These are phyloP conservation scores for Dicranocentrus wangi DNA, from an alignment of 2,888 invertebrate species.

Conservation along the genomic window DNA sequence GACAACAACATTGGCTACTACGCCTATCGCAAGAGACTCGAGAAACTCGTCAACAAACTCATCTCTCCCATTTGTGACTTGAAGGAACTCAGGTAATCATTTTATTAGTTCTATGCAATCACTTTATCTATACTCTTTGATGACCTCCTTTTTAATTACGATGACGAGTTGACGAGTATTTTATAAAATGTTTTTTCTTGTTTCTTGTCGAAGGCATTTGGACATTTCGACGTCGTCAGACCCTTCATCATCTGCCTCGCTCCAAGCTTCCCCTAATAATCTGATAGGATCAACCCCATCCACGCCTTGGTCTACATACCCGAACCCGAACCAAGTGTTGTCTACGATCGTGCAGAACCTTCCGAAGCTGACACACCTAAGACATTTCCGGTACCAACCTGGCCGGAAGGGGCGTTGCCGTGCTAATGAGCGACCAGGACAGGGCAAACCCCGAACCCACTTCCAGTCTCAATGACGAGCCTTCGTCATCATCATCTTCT, in stretches of 20 bases:
- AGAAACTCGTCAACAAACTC: conserved; percentile 54
- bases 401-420: conserved; percentile 83
- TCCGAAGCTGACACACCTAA: conserved; percentile 84
- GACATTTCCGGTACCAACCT: conserved; percentile 98
- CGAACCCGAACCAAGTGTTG: conserved; percentile 84
- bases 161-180: no score
- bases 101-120: no score
- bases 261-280: conserved; percentile 30
- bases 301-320: conserved; percentile 77
- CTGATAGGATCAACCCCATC: conserved; percentile 35
- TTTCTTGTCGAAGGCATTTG: conserved; percentile 33
- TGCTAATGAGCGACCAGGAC: conserved; percentile 49
- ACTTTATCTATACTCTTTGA: no score
- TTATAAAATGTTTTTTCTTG: no score
- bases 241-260: conserved; percentile 3
- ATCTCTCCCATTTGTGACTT: conserved; percentile 46
- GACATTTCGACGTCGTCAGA: conserved; percentile 50
- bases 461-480: no score
- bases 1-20: background rate
- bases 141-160: no score
- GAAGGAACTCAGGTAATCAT: conserved; percentile 39
- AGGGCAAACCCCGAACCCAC: no score
- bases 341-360: conserved; percentile 83
- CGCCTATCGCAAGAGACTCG: conserved; percentile 21
- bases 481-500: no score